phyloP scores from a whole-genome alignment of 2,797 vertebrate species.

The Ctenopoma multispine region DNA sequence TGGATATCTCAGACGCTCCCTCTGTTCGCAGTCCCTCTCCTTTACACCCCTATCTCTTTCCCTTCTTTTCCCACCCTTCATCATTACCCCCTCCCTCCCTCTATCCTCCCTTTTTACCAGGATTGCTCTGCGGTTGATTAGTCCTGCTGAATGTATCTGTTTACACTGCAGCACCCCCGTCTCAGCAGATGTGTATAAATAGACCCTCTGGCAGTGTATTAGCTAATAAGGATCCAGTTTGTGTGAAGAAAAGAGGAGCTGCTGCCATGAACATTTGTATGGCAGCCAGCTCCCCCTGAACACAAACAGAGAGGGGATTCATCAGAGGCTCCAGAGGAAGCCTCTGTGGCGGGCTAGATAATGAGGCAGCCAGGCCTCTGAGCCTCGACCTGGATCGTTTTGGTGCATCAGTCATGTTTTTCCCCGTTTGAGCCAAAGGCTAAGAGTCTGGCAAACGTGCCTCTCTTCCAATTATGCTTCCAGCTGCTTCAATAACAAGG shows the following conservation, averaged over 20 bases:
- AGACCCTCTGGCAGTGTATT: slow-evolving; percentile 54
- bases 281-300: slow-evolving; percentile 42
- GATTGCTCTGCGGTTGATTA: slow-evolving; percentile 59
- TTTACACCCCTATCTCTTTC: not conserved
- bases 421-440: slow-evolving; percentile 30
- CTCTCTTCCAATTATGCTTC: slow-evolving; percentile 23
- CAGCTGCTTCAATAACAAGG: slow-evolving; percentile 40
- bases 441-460: slow-evolving; percentile 11
- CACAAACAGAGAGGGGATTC: slow-evolving; percentile 34
- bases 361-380: slow-evolving; percentile 38
- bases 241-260: slow-evolving; percentile 35
- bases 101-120: slow-evolving; percentile 19
- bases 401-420: slow-evolving; percentile 10
- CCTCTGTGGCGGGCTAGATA: slow-evolving; percentile 43
- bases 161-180: slow-evolving; percentile 33
- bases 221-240: slow-evolving; percentile 62
- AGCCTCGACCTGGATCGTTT: slow-evolving; percentile 11
- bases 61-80: not conserved
- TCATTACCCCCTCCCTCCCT: slow-evolving; percentile 1
- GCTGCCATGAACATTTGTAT: slow-evolving; percentile 43
- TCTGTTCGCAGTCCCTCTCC: not conserved
- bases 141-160: slow-evolving; percentile 58
- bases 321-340: slow-evolving; percentile 40
- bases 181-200: slow-evolving; percentile 65
- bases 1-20: slow-evolving; percentile 29